Percentiles rank a stretch among this genome's conserved stretches.
These are phyloP conservation scores for Oreonectes daqikongensis DNA, from an alignment of 2,797 vertebrate species.

Conservation along the genomic window DNA sequence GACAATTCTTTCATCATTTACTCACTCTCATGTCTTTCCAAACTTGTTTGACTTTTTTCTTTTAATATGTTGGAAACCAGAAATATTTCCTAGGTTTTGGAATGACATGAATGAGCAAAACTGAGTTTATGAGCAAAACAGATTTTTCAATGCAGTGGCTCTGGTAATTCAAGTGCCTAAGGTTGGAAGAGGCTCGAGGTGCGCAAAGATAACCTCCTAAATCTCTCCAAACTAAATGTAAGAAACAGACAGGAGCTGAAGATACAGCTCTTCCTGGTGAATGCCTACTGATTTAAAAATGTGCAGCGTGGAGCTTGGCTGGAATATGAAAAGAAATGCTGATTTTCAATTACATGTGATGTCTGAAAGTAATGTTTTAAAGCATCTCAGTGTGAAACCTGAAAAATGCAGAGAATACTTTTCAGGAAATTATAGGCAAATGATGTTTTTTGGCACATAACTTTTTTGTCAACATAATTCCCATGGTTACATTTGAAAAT, in stretches of 20 bases:
- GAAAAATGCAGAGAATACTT: too few species aligned
- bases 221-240: slow-evolving; percentile 17
- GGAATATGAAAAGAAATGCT: neutral
- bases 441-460: too few species aligned
- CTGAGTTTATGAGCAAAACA: slow-evolving; percentile 20
- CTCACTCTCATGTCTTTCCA: too few species aligned
- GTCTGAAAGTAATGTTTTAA: neutral
- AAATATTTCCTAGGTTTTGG: too few species aligned
- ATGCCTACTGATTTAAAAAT: slow-evolving; percentile 14
- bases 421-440: too few species aligned
- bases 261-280: neutral
- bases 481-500: neutral
- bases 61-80: too few species aligned
- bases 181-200: neutral
- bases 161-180: neutral
- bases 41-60: too few species aligned
- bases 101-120: too few species aligned
- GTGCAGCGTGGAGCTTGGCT: neutral
- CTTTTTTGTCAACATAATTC: too few species aligned
- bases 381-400: neutral
- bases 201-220: slow-evolving; percentile 20
- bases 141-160: neutral
- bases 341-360: neutral
- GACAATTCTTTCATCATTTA: too few species aligned
- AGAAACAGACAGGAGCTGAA: slow-evolving; percentile 22